These are phyloP conservation scores for Geothlypis trichas DNA, from an alignment of 2,113 vertebrate genomes.

Conservation along the genomic window DNA sequence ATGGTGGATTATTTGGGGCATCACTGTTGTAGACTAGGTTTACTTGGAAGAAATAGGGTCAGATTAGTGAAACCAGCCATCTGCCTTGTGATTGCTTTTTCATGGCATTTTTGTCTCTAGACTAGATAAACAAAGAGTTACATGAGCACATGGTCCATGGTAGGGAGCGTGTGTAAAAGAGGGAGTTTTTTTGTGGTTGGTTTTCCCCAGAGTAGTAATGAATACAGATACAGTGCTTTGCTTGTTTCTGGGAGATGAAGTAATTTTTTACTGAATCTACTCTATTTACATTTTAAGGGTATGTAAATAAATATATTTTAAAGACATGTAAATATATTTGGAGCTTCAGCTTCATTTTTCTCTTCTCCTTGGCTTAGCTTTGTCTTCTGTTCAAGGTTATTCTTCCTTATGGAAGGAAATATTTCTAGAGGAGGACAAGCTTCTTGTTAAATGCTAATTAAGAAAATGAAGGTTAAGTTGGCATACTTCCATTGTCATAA, in stretches of 20 bases:
- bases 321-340: not conserved
- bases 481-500: slow-evolving; percentile 60
- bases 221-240: not conserved
- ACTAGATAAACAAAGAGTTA: slow-evolving; percentile 47
- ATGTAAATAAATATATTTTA: slow-evolving; percentile 36
- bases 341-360: slow-evolving; percentile 19
- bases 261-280: not conserved
- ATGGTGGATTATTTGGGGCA: slow-evolving; percentile 54
- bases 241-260: slow-evolving; percentile 4
- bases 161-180: slow-evolving; percentile 9
- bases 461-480: slow-evolving; percentile 63
- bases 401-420: slow-evolving; percentile 59
- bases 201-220: slow-evolving; percentile 1
- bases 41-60: slow-evolving; percentile 65
- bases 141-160: not conserved
- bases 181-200: not conserved
- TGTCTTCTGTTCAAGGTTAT: slow-evolving; percentile 67
- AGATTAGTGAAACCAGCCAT: slow-evolving; percentile 69
- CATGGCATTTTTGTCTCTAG: slow-evolving; percentile 17
- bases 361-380: not conserved
- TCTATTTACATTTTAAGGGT: slow-evolving; percentile 21
- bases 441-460: slow-evolving; percentile 69
- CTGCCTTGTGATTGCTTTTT: slow-evolving; percentile 61
- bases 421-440: slow-evolving; percentile 43
- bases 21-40: slow-evolving; percentile 43